These are phyloP conservation scores for Tiliqua scincoides DNA, from an alignment of 2,113 vertebrate species.

Conservation along the genomic window DNA sequence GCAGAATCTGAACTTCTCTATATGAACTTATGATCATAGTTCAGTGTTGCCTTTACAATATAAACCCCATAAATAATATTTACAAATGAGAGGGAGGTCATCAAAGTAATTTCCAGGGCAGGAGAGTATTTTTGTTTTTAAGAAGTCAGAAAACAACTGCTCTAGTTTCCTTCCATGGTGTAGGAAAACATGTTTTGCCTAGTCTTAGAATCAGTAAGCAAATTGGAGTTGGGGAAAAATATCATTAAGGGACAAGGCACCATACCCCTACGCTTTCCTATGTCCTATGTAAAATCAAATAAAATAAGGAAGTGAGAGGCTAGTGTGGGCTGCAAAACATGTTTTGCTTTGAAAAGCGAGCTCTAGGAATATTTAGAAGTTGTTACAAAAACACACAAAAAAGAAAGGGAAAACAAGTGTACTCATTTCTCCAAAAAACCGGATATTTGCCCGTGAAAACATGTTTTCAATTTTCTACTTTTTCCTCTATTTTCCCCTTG, in stretches of 20 bases:
- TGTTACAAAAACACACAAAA: constrained; percentile 62
- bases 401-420: constrained; percentile 53
- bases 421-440: constrained; percentile 55
- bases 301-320: constrained; percentile 71
- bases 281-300: constrained; percentile 43
- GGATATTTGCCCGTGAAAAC: constrained; percentile 34
- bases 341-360: constrained; percentile 72
- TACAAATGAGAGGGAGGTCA: constrained; percentile 40
- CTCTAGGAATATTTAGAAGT: constrained; percentile 65
- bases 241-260: constrained; percentile 57
- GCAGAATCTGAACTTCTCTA: background rate
- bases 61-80: constrained; percentile 8
- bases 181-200: constrained; percentile 72
- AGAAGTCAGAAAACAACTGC: constrained; percentile 41
- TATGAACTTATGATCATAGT: background rate
- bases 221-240: constrained; percentile 52
- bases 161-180: constrained; percentile 58
- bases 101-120: constrained; percentile 17
- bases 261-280: constrained; percentile 67
- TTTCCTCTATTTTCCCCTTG: constrained; percentile 10
- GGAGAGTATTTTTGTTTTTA: constrained; percentile 27
- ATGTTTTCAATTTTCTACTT: background rate
- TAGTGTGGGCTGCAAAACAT: constrained; percentile 72
- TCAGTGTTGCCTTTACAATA: constrained; percentile 10
- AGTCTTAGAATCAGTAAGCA: constrained; percentile 48